phyloP scores from a whole-genome alignment of 2,113 vertebrate species.

The rabbit (Oryctolagus cuniculus) region DNA sequence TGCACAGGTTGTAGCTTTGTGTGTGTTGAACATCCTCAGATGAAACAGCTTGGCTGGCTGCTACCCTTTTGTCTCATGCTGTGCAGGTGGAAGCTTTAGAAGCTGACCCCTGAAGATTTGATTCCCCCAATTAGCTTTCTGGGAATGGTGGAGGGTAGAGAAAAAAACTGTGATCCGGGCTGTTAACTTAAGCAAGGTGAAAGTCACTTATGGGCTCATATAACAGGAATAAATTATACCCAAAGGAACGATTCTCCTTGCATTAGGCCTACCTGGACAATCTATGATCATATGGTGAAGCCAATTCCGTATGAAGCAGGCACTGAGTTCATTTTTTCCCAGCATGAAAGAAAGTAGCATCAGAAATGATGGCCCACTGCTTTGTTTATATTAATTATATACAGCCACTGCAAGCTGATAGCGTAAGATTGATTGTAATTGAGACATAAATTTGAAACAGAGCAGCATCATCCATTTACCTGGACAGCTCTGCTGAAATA shows the following conservation, averaged over 20 bases:
- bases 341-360: conserved; percentile 51
- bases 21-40: not conserved
- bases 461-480: conserved; percentile 85
- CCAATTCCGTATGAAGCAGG: conserved; percentile 72
- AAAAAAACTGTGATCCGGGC: conserved; percentile 21
- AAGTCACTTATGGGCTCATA: conserved; percentile 62
- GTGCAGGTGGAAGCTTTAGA: not conserved
- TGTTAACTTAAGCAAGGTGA: conserved; percentile 65
- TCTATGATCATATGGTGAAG: conserved; percentile 74
- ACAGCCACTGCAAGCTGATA: conserved; percentile 82
- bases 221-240: conserved; percentile 71
- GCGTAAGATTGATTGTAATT: conserved; percentile 85
- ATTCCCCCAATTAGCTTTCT: not conserved
- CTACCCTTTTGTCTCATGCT: not conserved
- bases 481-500: conserved; percentile 83
- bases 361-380: conserved; percentile 75
- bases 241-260: conserved; percentile 55
- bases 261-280: conserved; percentile 62
- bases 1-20: not conserved
- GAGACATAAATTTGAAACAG: conserved; percentile 85
- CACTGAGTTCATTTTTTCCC: conserved; percentile 69
- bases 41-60: accelerated
- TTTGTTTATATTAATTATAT: conserved; percentile 88
- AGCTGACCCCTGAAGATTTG: not conserved
- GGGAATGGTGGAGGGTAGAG: not conserved